Evolutionary conservation across 2,797 vertebrate species (phyloP), one percentile per base, ranked within the genome.

Genomic region (Borostomias antarcticus): DNA sequence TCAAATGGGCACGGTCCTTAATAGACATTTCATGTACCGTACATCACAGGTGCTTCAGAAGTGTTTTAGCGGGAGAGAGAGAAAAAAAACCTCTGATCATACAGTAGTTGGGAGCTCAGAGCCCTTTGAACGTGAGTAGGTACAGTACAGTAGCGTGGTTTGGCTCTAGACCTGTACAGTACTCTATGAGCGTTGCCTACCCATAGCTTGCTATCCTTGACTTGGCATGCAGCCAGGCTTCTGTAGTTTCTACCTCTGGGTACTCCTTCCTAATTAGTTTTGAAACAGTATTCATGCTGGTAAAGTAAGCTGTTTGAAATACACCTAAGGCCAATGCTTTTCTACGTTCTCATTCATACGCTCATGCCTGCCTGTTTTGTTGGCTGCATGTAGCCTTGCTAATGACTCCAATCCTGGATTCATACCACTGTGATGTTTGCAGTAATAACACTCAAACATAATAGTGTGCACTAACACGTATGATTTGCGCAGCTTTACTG

Each of bases 21-120:
- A 33, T 32, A 17, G 30, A 21, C 32, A 6, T 58, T 58, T 58
- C n/a, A 33, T 58, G 30, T 33, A 58, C 52, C 35, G 30, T 33
- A 58, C 52, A 29, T 30, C 28, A 30, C 26, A 33, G n/a, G 30
- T 57, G 13, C 51, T 26, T 53, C 11, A 53, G 26, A 54, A 25
- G 11, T 28, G n/a, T n/a, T n/a, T n/a, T 4, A 9, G 15, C 2
- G 25, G 11, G 29, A 29, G n/a, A 54, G 1, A 30, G 13, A 11
- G 13, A 54, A 13, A 2, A 15, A 26, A 17, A 28, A n/a, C n/a
- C 52, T 54, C 52, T 15, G 51, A 28, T 54, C 52, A 28, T n/a
- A n/a, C n/a, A n/a, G n/a, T n/a, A 30, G 21, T 10, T 11, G 23
- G 10, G 23, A 10, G 48, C 48, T 51, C 19, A 19, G 8, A 23